Conservation (phyloP, 2,797 vertebrate genomes). For the Enteromius unitaeniatus region DNA sequence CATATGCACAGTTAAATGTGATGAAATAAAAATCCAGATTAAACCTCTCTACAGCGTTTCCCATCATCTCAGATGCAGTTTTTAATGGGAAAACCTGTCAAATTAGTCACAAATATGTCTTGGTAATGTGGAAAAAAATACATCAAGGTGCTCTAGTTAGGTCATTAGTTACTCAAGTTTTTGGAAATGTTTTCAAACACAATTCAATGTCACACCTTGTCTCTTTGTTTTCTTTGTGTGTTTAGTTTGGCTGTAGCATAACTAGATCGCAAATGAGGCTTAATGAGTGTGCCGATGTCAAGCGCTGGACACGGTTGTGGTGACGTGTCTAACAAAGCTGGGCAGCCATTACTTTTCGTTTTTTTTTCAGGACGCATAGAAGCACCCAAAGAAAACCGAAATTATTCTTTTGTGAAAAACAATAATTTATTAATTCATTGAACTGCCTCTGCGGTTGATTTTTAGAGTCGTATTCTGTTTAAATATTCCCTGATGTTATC, state of each 20-base stretch:
- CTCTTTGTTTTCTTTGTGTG: constrained; percentile 3
- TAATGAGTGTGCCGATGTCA: constrained; percentile 41
- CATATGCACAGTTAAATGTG: neutral
- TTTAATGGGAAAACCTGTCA: constrained; percentile 57
- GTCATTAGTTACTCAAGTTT: constrained; percentile 63
- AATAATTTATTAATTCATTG: constrained; percentile 41
- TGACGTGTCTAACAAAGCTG: constrained; percentile 33
- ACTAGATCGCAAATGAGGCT: constrained; percentile 45
- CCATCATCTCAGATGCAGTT: constrained; percentile 62
- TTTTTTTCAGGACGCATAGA: constrained; percentile 24
- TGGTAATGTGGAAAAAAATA: constrained; percentile 72
- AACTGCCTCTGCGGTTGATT: neutral
- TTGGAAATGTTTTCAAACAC: constrained; percentile 59
- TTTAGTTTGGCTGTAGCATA: constrained; percentile 46
- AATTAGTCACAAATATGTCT: constrained; percentile 69
- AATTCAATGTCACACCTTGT: constrained; percentile 65
- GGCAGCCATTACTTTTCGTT: neutral
- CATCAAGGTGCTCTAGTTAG: constrained; percentile 61
- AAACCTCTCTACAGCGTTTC: constrained; percentile 64
- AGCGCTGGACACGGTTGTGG: constrained; percentile 11
- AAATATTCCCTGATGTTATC: constrained; percentile 56
- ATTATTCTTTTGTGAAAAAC: constrained; percentile 41
- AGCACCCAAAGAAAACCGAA: constrained; percentile 39
- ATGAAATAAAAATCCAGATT: constrained; percentile 23
- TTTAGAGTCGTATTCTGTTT: constrained; percentile 48